Evolutionary conservation across 2,888 invertebrate genomes (phyloP).

Genomic region (Colletes collaris): DNA sequence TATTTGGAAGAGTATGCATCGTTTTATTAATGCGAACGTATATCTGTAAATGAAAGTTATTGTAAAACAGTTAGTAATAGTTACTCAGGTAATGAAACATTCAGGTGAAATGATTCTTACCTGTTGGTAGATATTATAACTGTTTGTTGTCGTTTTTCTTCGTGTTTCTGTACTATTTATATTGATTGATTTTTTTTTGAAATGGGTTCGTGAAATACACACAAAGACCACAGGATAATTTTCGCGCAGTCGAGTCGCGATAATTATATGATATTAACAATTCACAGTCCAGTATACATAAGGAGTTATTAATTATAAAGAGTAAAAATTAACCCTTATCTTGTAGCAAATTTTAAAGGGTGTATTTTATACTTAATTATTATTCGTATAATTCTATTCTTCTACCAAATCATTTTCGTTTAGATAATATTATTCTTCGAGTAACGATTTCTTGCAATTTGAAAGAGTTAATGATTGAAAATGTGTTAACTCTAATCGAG

Average conservation of each 20-base stretch:
- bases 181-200: slow-evolving; percentile 17
- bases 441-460: background rate
- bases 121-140: background rate
- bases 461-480: background rate
- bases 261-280: slow-evolving; percentile 1
- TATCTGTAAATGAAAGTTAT: slow-evolving; percentile 7
- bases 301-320: slow-evolving; percentile 11
- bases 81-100: background rate
- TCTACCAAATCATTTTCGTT: background rate
- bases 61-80: slow-evolving; percentile 31
- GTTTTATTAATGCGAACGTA: slow-evolving; percentile 8
- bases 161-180: background rate
- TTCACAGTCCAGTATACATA: background rate
- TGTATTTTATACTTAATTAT: background rate
- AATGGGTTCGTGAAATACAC: background rate
- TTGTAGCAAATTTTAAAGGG: slow-evolving; percentile 1
- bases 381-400: too few species aligned
- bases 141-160: slow-evolving; percentile 18
- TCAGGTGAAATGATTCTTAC: slow-evolving; percentile 6
- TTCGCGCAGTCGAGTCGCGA: slow-evolving; percentile 1
- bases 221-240: slow-evolving; percentile 5
- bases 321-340: slow-evolving; percentile 27
- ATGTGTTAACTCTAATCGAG: slow-evolving; percentile 4
- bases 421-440: background rate
- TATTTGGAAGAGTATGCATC: slow-evolving; percentile 18